Conservation (phyloP, 92 coral and sea anemone species). For the Phenganax subtilis region DNA sequence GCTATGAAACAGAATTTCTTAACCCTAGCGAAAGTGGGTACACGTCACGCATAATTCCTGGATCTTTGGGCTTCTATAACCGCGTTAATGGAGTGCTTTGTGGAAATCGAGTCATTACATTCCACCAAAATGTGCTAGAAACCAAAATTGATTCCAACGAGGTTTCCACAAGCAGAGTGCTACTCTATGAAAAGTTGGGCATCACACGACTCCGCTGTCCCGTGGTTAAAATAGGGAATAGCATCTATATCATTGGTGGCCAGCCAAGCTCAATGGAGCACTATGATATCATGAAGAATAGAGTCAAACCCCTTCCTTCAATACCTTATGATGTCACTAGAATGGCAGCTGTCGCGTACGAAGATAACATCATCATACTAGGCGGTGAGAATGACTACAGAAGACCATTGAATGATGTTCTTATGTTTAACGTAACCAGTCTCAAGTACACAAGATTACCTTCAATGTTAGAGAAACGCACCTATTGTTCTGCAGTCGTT, state of each 20-base stretch:
- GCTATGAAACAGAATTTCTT: background rate
- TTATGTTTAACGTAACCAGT: conserved; percentile 54
- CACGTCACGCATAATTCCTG: background rate
- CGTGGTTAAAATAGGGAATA: background rate
- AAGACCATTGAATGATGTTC: background rate
- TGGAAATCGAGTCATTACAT: conserved; percentile 17
- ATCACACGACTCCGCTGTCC: background rate
- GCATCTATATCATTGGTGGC: background rate
- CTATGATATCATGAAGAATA: background rate
- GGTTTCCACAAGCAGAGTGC: background rate
- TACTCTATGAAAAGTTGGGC: background rate
- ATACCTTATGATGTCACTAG: background rate
- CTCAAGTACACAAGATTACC: conserved; percentile 68
- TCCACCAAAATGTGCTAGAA: background rate
- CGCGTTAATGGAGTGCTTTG: background rate
- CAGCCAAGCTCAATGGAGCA: background rate
- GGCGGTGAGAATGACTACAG: conserved; percentile 6
- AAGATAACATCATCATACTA: conserved; percentile 13
- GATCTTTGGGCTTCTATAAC: background rate
- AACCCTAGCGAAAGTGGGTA: background rate
- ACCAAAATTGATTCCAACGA: background rate
- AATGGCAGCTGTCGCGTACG: conserved; percentile 26
- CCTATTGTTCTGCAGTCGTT: conserved; percentile 70
- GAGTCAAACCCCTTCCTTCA: background rate
- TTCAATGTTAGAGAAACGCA: conserved; percentile 70